These are phyloP conservation scores for Turritopsis dohrnii DNA, from an alignment of 30 jellyfish, hydroid and myxozoan genomes.

Conservation along the genomic window DNA sequence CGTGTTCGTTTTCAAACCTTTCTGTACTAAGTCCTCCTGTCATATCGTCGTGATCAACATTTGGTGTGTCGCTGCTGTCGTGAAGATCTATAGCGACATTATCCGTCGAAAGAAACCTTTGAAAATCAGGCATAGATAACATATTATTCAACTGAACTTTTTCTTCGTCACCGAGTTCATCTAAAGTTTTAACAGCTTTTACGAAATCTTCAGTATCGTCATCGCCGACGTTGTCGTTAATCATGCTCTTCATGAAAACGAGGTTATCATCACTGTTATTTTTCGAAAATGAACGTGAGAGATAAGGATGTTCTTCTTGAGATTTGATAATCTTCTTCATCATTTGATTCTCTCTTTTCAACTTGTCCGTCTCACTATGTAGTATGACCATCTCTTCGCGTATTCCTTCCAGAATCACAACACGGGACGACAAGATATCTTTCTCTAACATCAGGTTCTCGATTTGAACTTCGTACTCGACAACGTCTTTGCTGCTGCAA, in stretches of 20 bases:
- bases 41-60: background rate
- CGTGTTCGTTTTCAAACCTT: background rate
- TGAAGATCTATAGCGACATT: background rate
- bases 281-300: background rate
- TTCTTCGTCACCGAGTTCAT: background rate
- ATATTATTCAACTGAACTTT: background rate
- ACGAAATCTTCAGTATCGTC: background rate
- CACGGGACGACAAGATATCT: conserved; percentile 15
- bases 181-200: conserved; percentile 1
- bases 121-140: conserved; percentile 5
- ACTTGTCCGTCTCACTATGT: background rate
- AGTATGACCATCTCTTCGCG: conserved; percentile 18
- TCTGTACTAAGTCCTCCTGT: background rate
- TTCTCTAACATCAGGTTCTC: conserved; percentile 15
- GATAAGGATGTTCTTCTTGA: background rate
- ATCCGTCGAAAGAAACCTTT: background rate
- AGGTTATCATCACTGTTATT: background rate
- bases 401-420: conserved; percentile 20
- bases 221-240: background rate
- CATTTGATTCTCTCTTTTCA: background rate
- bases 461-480: background rate
- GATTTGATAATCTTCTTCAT: background rate
- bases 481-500: no score
- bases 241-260: background rate
- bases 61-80: background rate